Evolutionary conservation across 2,888 invertebrate genomes (phyloP).

Genomic region (Nephrotoma appendiculata): DNA sequence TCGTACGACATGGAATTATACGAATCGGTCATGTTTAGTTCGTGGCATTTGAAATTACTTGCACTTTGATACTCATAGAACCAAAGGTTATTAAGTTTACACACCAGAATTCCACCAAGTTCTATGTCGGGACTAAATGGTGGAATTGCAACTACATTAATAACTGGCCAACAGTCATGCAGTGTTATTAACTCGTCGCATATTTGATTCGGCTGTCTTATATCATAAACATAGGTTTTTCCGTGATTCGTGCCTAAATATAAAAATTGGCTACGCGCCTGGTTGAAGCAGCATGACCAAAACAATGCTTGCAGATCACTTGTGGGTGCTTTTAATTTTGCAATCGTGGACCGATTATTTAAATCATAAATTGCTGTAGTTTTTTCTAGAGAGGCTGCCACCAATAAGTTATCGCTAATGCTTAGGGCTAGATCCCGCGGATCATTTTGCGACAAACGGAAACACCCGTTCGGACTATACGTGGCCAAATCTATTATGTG

Average conservation of each 20-base stretch:
- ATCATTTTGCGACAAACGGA: constrained; percentile 55
- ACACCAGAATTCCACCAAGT: constrained; percentile 50
- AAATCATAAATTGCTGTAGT: constrained; percentile 57
- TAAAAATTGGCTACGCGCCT: constrained; percentile 43
- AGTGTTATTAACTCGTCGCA: constrained; percentile 34
- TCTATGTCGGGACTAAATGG: constrained; percentile 21
- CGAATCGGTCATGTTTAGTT: constrained; percentile 51
- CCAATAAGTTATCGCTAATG: constrained; percentile 48
- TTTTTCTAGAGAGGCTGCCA: constrained; percentile 70
- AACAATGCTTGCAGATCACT: constrained; percentile 35
- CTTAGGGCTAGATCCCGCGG: constrained; percentile 71
- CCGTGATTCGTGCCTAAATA: constrained; percentile 71
- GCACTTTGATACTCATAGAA: constrained; percentile 39
- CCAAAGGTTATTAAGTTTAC: constrained; percentile 58
- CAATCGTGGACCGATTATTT: constrained; percentile 35
- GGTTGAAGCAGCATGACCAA: constrained; percentile 84
- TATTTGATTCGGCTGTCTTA: constrained; percentile 40
- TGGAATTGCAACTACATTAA: constrained; percentile 41
- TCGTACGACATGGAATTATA: constrained; percentile 64
- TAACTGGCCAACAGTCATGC: constrained; percentile 57
- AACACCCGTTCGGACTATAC: constrained; percentile 49
- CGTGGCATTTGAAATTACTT: constrained; percentile 34
- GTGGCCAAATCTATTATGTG: constrained; percentile 54
- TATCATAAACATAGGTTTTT: constrained; percentile 57
- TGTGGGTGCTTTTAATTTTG: constrained; percentile 20